Evolutionary conservation across 37 sponge, comb jelly and placozoan species (phyloP), one percentile per base, ranked within the genome.

Genomic region (Dysidea cf. avara): DNA sequence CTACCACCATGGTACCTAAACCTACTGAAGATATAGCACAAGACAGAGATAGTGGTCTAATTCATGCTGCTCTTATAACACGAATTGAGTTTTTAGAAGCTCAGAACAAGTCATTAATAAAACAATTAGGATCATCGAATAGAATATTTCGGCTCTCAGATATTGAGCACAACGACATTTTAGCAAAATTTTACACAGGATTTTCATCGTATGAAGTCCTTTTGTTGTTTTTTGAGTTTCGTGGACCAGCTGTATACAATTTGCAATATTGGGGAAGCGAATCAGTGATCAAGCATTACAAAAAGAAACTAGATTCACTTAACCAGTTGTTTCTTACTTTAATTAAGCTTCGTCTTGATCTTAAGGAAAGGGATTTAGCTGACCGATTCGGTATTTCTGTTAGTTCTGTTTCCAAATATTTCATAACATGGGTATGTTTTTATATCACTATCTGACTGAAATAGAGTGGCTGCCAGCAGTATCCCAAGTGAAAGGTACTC

Each of bases 81-180:
- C 25, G 63, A 31, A 59, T 80, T 25, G 80, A 80, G 36, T 51
- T 33, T 33, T 52, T 80, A 35, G 80, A 80, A 28, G 52, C 80
- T 24, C 43, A 70, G 36, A 80, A 69, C 59, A 9, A 29, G 6
- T 21, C n/a, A 34, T 71, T 80, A n/a, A 69, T 69, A 49, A n/a
- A n/a, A n/a, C n/a, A n/a, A n/a, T n/a, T n/a, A n/a, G n/a, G n/a
- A n/a, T n/a, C n/a, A n/a, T 39, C 53, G 20, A 64, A 52, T 18
- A 9, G 24, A 64, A 66, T 56, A 20, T 77, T 77, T 53, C 17
- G 67, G 0, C 39, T 77, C 2, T 66, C 64, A 38, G 29, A 66
- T 9, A 54, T 77, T 24, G 28, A 65, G 16, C 17, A 53, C 36
- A 40, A 55, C 53, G 78, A 77, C n/a, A 22, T 24, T 3, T 63